A percentile compares a stretch with the other conserved stretches of the same genome.
phyloP scores from a whole-genome alignment of 2,888 invertebrate genomes.

The Lumbricus terrestris region DNA sequence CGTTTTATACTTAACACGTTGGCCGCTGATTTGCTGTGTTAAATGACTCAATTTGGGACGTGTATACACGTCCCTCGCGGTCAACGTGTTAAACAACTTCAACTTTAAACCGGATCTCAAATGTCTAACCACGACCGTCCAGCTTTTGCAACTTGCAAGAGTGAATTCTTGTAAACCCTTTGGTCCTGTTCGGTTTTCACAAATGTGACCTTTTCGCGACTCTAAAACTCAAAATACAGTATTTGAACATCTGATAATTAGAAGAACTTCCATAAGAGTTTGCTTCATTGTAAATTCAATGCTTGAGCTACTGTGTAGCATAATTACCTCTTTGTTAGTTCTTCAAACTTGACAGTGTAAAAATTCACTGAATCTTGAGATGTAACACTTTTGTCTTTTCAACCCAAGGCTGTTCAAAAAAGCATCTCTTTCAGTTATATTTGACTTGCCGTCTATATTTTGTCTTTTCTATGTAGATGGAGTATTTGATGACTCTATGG shows the following conservation, averaged over 20 bases:
- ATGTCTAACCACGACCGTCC: not conserved
- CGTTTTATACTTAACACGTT: not conserved
- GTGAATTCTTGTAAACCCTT: not conserved
- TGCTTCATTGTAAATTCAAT: not conserved
- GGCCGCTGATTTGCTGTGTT: too few relatives aligned
- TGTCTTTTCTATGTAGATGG: too few relatives aligned
- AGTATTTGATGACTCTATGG: not conserved
- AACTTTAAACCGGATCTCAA: not conserved
- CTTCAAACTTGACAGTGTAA: not conserved
- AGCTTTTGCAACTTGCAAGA: not conserved
- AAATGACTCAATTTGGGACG: too few relatives aligned
- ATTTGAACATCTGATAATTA: not conserved
- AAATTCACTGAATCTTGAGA: not conserved
- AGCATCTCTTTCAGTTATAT: not conserved
- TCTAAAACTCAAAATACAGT: not conserved
- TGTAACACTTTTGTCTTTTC: not conserved
- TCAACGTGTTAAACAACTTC: too few relatives aligned
- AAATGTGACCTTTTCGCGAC: not conserved
- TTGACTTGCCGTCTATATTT: not conserved
- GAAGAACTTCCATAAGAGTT: not conserved
- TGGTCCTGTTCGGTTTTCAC: not conserved
- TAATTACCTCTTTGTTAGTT: not conserved
- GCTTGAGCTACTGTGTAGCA: not conserved
- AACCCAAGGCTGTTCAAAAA: not conserved
- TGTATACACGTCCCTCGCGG: too few relatives aligned